A percentile compares a stretch with the other conserved stretches of the same genome.
Conservation (phyloP, 2,888 invertebrate genomes). For the Meghimatium bilineatum region DNA sequence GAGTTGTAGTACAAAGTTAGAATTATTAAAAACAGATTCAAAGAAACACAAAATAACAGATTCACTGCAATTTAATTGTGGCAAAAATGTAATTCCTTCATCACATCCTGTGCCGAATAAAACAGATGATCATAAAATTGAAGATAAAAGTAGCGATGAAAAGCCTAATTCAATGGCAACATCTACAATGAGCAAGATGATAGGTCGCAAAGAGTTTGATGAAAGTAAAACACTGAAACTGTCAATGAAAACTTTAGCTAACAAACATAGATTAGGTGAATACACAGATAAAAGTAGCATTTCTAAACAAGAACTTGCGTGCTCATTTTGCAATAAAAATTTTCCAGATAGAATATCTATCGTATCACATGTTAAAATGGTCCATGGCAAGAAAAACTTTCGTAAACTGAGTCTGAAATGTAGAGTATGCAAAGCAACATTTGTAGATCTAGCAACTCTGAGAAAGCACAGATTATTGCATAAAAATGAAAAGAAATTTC, state of each 20-base stretch:
- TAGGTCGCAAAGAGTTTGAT: not conserved
- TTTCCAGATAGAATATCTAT: constrained; percentile 6
- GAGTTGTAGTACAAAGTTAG: not conserved
- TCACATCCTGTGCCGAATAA: not conserved
- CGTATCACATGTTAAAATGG: not conserved
- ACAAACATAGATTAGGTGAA: not conserved
- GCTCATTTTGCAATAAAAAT: constrained; percentile 7
- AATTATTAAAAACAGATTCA: too few relatives aligned
- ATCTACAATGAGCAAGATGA: not conserved
- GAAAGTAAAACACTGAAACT: not conserved
- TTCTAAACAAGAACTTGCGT: not conserved
- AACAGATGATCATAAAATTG: not conserved
- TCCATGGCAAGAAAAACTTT: constrained; percentile 3
- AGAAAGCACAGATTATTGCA: constrained; percentile 19
- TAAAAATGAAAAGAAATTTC: constrained; percentile 28
- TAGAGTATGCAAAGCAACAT: constrained; percentile 18
- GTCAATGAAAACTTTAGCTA: not conserved
- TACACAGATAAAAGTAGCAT: not conserved
- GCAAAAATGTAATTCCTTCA: not conserved
- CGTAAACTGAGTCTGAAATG: constrained; percentile 14
- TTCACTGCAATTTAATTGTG: not conserved
- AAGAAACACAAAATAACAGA: not conserved
- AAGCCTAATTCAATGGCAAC: not conserved
- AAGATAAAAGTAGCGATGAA: not conserved
- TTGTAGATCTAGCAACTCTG: not conserved